Conservation (phyloP, 2,113 vertebrate species). For the Alosa alosa region DNA sequence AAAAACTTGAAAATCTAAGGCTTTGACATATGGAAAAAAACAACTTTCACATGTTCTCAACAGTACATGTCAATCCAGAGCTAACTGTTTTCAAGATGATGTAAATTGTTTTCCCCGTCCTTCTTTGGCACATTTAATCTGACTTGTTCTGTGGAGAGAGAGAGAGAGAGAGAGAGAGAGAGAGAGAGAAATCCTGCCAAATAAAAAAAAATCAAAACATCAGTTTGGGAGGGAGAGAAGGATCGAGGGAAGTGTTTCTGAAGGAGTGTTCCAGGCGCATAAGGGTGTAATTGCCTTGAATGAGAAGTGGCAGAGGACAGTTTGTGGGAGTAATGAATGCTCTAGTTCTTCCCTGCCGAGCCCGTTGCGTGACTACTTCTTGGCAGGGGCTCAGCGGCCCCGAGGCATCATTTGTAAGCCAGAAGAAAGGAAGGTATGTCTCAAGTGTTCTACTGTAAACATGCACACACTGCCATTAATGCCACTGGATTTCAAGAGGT, state of each 20-base stretch:
- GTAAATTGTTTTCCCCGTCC: neutral
- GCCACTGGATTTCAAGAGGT: conserved; percentile 13
- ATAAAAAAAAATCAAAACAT: conserved; percentile 23
- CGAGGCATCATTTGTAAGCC: conserved; percentile 64
- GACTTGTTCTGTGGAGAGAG: neutral
- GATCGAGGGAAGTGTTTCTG: conserved; percentile 20
- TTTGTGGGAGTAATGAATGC: conserved; percentile 50
- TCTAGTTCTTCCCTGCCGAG: conserved; percentile 51
- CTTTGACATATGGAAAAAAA: neutral
- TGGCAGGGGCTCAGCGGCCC: conserved; percentile 59
- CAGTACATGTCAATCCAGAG: neutral
- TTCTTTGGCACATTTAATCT: neutral
- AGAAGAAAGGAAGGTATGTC: conserved; percentile 67
- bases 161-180: neutral
- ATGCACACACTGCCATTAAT: conserved; percentile 33
- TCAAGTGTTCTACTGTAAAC: conserved; percentile 69
- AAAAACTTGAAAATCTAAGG: neutral
- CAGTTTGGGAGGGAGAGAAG: conserved; percentile 22
- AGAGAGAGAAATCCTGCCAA: neutral
- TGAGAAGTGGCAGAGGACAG: conserved; percentile 58
- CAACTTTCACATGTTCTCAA: neutral
- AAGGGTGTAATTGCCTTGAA: conserved; percentile 59
- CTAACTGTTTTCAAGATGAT: conserved; percentile 7
- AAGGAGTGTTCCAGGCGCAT: conserved; percentile 47
- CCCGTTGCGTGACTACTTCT: conserved; percentile 71